Evolutionary conservation across 2,888 invertebrate species (phyloP).

Genomic region (Napeogenes sylphis): DNA sequence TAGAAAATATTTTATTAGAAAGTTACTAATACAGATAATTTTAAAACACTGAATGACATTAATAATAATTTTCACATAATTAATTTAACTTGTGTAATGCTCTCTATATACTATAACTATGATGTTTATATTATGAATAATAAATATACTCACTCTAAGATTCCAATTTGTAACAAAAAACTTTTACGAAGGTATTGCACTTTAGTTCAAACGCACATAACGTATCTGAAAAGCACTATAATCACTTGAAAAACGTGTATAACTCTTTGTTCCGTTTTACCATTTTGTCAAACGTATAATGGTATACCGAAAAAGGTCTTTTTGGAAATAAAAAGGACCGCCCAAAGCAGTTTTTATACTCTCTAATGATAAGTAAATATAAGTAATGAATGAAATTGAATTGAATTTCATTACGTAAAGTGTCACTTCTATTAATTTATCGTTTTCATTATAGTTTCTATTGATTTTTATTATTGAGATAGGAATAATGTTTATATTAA

Average conservation of each 20-base stretch:
- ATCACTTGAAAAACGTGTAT: slow-evolving; percentile 1
- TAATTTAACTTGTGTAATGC: too few relatives aligned
- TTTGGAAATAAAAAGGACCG: background rate
- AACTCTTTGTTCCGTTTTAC: slow-evolving; percentile 4
- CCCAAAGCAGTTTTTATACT: background rate
- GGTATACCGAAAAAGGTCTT: background rate
- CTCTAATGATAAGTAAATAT: too few relatives aligned
- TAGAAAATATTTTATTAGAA: too few relatives aligned
- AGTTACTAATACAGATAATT: too few relatives aligned
- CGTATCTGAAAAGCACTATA: slow-evolving; percentile 3
- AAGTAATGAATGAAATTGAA: too few relatives aligned
- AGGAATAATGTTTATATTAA: too few relatives aligned
- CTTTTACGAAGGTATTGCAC: background rate
- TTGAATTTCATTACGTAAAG: too few relatives aligned
- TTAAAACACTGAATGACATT: too few relatives aligned
- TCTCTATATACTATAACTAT: background rate
- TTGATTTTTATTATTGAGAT: too few relatives aligned
- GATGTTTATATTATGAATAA: background rate
- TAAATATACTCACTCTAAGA: background rate
- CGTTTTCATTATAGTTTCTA: too few relatives aligned
- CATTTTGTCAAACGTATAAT: background rate
- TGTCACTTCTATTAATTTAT: too few relatives aligned
- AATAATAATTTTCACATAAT: too few relatives aligned
- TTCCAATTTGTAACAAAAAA: background rate
- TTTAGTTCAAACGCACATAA: background rate